Conservation (phyloP, 1,140 invertebrate species). For the Drosophila albomicans region DNA sequence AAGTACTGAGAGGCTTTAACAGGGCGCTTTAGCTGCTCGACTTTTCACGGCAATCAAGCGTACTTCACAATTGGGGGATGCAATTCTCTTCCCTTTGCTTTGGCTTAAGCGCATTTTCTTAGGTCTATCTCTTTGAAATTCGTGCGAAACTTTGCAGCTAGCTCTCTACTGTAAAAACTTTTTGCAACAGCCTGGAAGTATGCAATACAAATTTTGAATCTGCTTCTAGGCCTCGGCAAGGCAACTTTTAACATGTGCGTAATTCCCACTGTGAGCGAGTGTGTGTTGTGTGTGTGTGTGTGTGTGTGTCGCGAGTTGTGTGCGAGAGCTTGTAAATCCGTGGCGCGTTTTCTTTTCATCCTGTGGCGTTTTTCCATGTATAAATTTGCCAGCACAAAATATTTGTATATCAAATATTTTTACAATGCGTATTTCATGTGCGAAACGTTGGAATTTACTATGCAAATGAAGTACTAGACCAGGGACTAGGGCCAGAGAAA, state of each 20-base stretch:
- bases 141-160: conserved; percentile 6
- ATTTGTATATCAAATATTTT: conserved; percentile 64
- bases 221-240: conserved; percentile 1
- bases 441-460: conserved; percentile 57
- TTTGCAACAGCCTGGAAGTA: conserved; percentile 17
- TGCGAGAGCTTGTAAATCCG: conserved; percentile 5
- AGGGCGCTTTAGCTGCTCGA: background rate
- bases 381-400: conserved; percentile 35
- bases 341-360: conserved; percentile 39
- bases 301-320: background rate
- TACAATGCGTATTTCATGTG: conserved; percentile 56
- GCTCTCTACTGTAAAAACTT: background rate
- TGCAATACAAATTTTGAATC: conserved; percentile 30
- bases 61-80: background rate
- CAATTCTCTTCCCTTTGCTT: background rate
- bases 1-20: conserved; percentile 21
- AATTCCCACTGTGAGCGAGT: background rate
- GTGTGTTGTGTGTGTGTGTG: conserved; percentile 10
- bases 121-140: background rate
- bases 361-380: conserved; percentile 32
- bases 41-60: conserved; percentile 5
- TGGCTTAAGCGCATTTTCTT: conserved; percentile 8
- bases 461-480: conserved; percentile 56
- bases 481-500: background rate
- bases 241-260: conserved; percentile 13